These are phyloP conservation scores for Drosophila ercepeae DNA, from an alignment of 1,140 invertebrate species.

Conservation along the genomic window DNA sequence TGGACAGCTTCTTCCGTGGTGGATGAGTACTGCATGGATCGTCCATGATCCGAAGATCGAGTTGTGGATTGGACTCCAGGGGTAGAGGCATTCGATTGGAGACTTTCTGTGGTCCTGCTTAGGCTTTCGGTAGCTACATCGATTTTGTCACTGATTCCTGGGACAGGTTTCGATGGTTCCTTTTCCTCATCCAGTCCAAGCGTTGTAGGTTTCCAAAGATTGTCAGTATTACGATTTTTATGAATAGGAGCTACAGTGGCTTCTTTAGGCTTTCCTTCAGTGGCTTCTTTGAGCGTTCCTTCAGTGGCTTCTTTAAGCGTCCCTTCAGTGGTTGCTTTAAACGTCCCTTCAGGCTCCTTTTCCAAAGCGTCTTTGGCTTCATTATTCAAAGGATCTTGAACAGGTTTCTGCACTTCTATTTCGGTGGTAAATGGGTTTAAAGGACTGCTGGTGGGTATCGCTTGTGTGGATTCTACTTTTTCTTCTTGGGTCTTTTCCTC, in stretches of 20 bases:
- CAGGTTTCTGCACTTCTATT: not conserved
- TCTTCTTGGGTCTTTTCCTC: not conserved
- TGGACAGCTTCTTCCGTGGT: slow-evolving; percentile 32
- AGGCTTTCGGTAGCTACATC: not conserved
- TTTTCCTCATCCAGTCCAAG: not conserved
- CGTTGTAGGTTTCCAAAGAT: not conserved
- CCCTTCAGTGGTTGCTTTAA: not conserved
- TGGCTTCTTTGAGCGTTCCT: too few species aligned
- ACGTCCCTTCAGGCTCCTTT: not conserved
- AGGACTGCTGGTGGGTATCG: not conserved
- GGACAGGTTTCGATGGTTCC: not conserved
- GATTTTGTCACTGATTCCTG: not conserved
- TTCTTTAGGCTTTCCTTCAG: too few species aligned
- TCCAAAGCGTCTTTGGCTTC: not conserved
- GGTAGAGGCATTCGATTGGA: too few species aligned
- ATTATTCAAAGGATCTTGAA: not conserved
- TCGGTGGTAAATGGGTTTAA: not conserved
- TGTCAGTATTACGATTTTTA: not conserved
- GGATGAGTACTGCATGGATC: slow-evolving; percentile 47
- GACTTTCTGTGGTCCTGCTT: too few species aligned
- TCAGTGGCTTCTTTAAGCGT: not conserved
- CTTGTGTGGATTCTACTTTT: not conserved
- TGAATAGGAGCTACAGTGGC: not conserved
- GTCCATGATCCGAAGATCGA: slow-evolving; percentile 40
- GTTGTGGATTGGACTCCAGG: slow-evolving; percentile 2